Conservation (phyloP, 2,797 vertebrate genomes). For the Gorsachius magnificus region DNA sequence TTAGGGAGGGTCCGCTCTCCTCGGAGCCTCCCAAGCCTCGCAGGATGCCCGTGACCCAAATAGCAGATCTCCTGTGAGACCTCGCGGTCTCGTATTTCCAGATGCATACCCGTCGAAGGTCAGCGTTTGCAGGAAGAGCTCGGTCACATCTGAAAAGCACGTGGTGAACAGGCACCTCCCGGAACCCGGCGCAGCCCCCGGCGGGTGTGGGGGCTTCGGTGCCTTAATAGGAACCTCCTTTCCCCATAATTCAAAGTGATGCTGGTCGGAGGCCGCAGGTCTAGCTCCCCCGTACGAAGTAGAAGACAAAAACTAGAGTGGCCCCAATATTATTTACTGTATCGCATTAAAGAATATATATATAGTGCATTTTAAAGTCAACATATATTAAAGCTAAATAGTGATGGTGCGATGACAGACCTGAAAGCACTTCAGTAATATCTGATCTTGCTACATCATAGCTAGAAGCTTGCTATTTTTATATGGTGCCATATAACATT, state of each 20-base stretch:
- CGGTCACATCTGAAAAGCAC: neutral
- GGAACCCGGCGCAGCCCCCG: accelerated
- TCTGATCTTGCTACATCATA: neutral
- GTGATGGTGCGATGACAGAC: neutral
- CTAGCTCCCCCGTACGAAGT: accelerated
- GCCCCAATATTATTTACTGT: neutral
- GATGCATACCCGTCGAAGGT: neutral
- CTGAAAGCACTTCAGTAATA: neutral
- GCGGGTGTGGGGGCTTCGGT: neutral
- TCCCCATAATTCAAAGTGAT: neutral
- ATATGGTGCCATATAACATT: neutral
- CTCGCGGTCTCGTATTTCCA: accelerated
- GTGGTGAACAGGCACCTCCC: neutral
- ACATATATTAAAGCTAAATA: neutral
- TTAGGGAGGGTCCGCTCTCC: neutral
- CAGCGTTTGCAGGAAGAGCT: neutral
- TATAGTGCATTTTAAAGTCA: neutral
- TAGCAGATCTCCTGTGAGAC: neutral
- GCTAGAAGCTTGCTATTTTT: neutral
- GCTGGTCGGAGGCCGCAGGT: neutral
- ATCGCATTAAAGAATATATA: neutral
- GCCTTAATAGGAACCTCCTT: neutral
- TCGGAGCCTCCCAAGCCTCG: neutral
- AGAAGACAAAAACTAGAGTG: neutral
- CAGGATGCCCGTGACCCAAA: neutral